These are phyloP conservation scores for Drosophila limbata DNA, from an alignment of 2,888 invertebrate species.

Conservation along the genomic window DNA sequence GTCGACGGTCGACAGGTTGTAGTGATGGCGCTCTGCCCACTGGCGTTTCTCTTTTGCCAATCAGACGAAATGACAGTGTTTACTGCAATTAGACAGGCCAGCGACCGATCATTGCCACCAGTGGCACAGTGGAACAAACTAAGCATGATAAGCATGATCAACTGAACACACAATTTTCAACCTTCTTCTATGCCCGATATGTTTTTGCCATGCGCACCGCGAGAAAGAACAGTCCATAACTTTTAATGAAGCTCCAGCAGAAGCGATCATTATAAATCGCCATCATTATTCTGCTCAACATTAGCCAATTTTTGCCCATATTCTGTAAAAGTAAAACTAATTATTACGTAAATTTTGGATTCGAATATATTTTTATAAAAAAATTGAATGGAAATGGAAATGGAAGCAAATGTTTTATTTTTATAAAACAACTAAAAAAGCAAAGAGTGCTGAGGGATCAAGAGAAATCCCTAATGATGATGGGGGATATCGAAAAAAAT, in stretches of 20 bases:
- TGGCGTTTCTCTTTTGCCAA: constrained; percentile 57
- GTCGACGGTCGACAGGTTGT: constrained; percentile 35
- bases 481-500: not conserved
- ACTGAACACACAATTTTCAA: not conserved
- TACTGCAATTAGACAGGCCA: constrained; percentile 62
- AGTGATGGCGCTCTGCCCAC: constrained; percentile 51
- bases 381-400: not conserved
- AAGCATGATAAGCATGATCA: not conserved
- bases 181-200: not conserved
- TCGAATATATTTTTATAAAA: not conserved
- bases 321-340: not conserved
- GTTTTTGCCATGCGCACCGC: constrained; percentile 23
- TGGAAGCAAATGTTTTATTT: not conserved
- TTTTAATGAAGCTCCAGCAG: constrained; percentile 48
- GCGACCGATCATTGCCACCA: constrained; percentile 32
- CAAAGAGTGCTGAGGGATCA: not conserved
- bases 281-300: not conserved
- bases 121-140: constrained; percentile 43
- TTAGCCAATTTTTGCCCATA: constrained; percentile 16
- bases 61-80: constrained; percentile 56
- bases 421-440: not conserved
- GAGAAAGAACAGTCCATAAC: constrained; percentile 38
- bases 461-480: not conserved
- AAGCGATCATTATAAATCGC: constrained; percentile 41
- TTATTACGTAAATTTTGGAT: not conserved